Base-by-base conservation (phyloP, 2,113 vertebrate species). In the Hystrix cristata region DNA sequence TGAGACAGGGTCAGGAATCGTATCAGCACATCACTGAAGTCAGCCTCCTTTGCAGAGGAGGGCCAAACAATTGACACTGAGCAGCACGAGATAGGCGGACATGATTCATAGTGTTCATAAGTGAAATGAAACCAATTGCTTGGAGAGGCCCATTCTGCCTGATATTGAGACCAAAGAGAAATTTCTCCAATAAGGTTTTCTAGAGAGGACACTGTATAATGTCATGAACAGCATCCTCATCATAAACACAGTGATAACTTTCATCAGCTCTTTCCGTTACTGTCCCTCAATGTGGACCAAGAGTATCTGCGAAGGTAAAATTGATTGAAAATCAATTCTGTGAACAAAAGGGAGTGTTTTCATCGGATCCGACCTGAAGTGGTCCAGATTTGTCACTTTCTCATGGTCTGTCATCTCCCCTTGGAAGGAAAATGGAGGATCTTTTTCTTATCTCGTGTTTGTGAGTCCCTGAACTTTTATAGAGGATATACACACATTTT, bases 31-130 rank as follows among this genome's bases (percentile, higher is more conserved):
- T 55, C 46, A 1, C 46, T 38, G 48, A 69, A 38, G 7, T 18
- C 48, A 25, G 29, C 48, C 53, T 80, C 31, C 60, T 87, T 43
- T 76, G 51, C 5, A 29, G 53, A 82, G 51, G 72, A 76, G 64
- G 65, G 55, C 38, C 31, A 11, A 21, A 18, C 16, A 8, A 65
- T 74, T 78, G 64, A 90, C 38, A 12, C 72, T 25, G 72, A 79
- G 48, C 55, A 76, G 29, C 71, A 79, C 87, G 51, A 27, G 34
- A 64, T 64, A 92, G 38, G 69, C 53, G 23, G 64, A 57, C 6
- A 0, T 97, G 96, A 97, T 90, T 97, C 90, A 97, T 90, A 55
- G 90, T 79, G 84, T 88, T 96, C 96, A 92, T 95, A 96, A 97
- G 90, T 92, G 94, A 93, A 83, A 84, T n/a, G 80, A 96, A 90